Percentiles rank a stretch among this genome's conserved stretches.
Conservation (phyloP, 2,113 vertebrate genomes). For the Andinoacara biseriatus region DNA sequence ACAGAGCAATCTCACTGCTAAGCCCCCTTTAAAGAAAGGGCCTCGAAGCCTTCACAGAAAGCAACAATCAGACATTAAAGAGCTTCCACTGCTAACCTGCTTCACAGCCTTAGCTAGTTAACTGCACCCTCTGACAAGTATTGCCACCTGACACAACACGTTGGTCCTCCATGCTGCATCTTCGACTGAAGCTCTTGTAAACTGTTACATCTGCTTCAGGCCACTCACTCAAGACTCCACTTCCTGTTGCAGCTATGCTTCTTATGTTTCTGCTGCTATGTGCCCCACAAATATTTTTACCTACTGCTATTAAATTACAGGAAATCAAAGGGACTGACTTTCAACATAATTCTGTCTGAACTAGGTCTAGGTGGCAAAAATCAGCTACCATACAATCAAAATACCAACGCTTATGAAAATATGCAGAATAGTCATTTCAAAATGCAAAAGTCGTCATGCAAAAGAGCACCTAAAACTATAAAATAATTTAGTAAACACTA, state of each 20-base stretch:
- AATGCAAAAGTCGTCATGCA: background rate
- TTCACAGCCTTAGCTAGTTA: slow-evolving; percentile 38
- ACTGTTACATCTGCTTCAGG: slow-evolving; percentile 75
- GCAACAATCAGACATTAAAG: slow-evolving; percentile 67
- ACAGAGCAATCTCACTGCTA: slow-evolving; percentile 75
- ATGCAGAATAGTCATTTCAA: slow-evolving; percentile 43
- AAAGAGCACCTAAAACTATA: background rate
- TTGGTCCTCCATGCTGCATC: slow-evolving; percentile 65
- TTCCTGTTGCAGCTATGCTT: slow-evolving; percentile 74
- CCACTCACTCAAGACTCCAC: slow-evolving; percentile 66
- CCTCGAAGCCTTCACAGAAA: slow-evolving; percentile 71
- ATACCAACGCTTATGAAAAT: slow-evolving; percentile 66
- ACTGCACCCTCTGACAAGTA: slow-evolving; percentile 70
- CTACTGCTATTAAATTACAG: slow-evolving; percentile 94
- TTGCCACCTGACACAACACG: slow-evolving; percentile 57
- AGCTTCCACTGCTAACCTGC: slow-evolving; percentile 65
- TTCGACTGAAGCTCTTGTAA: slow-evolving; percentile 70
- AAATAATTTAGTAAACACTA: background rate
- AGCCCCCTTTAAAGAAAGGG: slow-evolving; percentile 70
- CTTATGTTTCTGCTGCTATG: slow-evolving; percentile 83
- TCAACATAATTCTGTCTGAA: slow-evolving; percentile 86
- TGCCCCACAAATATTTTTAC: slow-evolving; percentile 94
- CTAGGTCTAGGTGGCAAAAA: slow-evolving; percentile 82
- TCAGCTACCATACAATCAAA: slow-evolving; percentile 72
- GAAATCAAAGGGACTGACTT: slow-evolving; percentile 91